A percentile compares a stretch with the other conserved stretches of the same genome.
phyloP scores from a whole-genome alignment of 1,140 invertebrate genomes.

The Sycophaga agraensis region DNA sequence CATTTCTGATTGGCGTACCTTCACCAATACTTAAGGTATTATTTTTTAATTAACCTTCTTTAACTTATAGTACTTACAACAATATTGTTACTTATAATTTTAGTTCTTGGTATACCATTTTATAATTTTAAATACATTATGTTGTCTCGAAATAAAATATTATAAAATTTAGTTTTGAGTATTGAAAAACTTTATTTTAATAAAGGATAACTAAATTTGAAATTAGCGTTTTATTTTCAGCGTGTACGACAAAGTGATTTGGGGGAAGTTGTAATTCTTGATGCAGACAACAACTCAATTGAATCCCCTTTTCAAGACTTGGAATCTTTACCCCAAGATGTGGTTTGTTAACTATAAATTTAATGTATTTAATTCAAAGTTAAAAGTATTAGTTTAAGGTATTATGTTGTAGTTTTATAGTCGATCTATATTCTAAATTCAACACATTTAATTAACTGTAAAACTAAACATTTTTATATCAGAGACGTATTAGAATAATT shows the following conservation, averaged over 20 bases:
- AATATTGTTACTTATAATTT: not conserved
- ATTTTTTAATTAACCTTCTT: slow-evolving; percentile 11
- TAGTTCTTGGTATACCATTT: not conserved
- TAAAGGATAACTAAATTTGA: not conserved
- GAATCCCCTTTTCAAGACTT: slow-evolving; percentile 87
- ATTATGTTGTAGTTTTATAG: too few species aligned
- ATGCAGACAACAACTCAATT: slow-evolving; percentile 86
- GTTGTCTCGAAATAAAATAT: not conserved
- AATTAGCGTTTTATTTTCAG: slow-evolving; percentile 47
- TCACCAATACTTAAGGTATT: slow-evolving; percentile 75
- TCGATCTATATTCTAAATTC: too few species aligned
- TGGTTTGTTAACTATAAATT: slow-evolving; percentile 60
- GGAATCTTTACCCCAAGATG: slow-evolving; percentile 78
- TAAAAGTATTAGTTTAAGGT: too few species aligned
- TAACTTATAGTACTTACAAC: too few species aligned
- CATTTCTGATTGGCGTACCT: slow-evolving; percentile 92
- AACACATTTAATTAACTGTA: too few species aligned
- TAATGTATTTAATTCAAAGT: too few species aligned
- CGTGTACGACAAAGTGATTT: slow-evolving; percentile 73
- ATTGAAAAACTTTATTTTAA: too few species aligned
- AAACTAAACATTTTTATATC: too few species aligned
- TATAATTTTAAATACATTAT: not conserved
- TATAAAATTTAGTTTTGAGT: not conserved
- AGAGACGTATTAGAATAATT: too few species aligned
- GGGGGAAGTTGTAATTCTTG: slow-evolving; percentile 87